phyloP scores from a whole-genome alignment of 92 coral and sea anemone genomes.

The Palythoa grandiflora region DNA sequence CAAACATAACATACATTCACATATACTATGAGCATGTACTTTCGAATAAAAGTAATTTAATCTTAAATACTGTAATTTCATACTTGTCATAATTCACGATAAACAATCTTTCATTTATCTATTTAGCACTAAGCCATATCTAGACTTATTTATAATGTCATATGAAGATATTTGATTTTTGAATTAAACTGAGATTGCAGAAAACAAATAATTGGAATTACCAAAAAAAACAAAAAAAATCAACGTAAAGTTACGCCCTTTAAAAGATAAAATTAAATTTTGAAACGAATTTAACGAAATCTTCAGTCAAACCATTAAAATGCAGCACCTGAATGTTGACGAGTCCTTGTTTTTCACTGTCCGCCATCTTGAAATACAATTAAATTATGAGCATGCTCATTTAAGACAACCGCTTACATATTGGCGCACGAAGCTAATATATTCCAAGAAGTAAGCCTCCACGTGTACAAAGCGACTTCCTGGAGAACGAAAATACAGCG shows the following conservation, averaged over 20 bases:
- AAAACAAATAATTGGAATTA: too few relatives aligned
- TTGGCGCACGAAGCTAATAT: neutral
- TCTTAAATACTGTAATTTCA: too few relatives aligned
- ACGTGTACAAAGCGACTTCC: constrained; percentile 19
- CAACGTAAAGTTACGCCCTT: too few relatives aligned
- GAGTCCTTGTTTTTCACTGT: constrained; percentile 80
- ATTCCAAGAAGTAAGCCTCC: neutral
- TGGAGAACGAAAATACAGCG: too few relatives aligned
- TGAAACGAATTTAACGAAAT: neutral
- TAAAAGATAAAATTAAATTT: neutral
- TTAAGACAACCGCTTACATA: constrained; percentile 34
- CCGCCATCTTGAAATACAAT: constrained; percentile 81
- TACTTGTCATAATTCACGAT: too few relatives aligned
- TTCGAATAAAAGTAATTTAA: too few relatives aligned
- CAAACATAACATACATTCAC: neutral
- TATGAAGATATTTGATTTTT: too few relatives aligned
- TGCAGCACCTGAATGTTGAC: constrained; percentile 68
- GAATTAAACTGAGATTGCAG: too few relatives aligned
- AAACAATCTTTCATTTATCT: too few relatives aligned
- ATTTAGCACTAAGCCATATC: too few relatives aligned
- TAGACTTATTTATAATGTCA: too few relatives aligned
- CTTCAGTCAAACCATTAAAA: neutral
- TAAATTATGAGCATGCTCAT: constrained; percentile 32
- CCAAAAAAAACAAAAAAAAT: too few relatives aligned
- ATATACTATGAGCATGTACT: neutral